Percentiles rank a stretch among this genome's conserved stretches.
Conservation (phyloP, 1,140 invertebrate species). For the Drosophila cardini region DNA sequence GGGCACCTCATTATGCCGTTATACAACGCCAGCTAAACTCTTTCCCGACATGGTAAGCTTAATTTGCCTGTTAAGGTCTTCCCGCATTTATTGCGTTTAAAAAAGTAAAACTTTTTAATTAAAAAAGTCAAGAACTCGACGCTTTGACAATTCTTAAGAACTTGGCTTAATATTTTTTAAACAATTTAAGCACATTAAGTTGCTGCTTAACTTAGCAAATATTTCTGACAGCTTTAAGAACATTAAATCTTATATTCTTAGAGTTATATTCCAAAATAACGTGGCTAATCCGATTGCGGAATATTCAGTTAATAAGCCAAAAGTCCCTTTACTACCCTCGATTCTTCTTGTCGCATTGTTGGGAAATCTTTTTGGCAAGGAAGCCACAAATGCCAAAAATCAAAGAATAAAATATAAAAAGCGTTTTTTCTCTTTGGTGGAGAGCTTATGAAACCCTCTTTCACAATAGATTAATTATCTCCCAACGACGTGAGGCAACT, state of each 20-base stretch:
- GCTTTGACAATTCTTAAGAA: background rate
- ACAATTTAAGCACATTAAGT: background rate
- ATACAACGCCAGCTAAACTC: constrained; percentile 17
- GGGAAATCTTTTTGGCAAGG: background rate
- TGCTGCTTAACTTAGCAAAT: background rate
- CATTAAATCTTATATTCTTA: background rate
- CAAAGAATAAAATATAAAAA: constrained; percentile 2
- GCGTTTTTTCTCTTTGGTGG: background rate
- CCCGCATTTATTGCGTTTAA: constrained; percentile 42
- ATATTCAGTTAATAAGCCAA: background rate
- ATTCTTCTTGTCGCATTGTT: background rate
- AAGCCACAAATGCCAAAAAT: background rate
- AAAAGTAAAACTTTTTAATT: constrained; percentile 48
- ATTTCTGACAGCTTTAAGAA: background rate
- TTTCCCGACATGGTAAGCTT: constrained; percentile 28
- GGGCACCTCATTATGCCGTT: constrained; percentile 45
- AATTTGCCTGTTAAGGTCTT: constrained; percentile 7
- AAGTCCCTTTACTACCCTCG: background rate
- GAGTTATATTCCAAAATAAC: background rate
- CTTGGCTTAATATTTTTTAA: background rate
- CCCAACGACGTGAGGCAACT: background rate
- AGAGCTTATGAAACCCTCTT: background rate
- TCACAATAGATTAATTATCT: constrained; percentile 28
- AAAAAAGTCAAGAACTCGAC: constrained; percentile 30
- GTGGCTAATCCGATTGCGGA: constrained; percentile 11